Conservation (phyloP, 2,888 invertebrate genomes). For the Stomorhina lunata region DNA sequence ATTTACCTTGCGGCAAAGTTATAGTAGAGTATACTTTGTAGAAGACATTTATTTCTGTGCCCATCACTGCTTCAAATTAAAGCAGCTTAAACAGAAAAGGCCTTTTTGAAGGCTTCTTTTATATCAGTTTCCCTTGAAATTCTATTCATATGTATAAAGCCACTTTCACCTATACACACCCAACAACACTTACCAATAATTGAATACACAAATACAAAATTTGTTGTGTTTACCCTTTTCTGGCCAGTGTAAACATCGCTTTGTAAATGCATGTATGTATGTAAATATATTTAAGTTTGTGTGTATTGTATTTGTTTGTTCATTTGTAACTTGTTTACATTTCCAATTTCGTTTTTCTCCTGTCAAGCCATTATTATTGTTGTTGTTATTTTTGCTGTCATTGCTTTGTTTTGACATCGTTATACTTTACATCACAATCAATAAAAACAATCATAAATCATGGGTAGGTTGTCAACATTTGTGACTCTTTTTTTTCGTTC, state of each 20-base stretch:
- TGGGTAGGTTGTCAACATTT: conserved; percentile 51
- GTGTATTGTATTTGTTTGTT: conserved; percentile 44
- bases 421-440: conserved; percentile 63
- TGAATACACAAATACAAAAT: conserved; percentile 19
- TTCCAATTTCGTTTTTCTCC: no score
- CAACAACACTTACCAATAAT: conserved; percentile 1
- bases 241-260: background rate
- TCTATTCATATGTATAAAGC: no score
- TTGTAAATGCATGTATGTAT: no score
- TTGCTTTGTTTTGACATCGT: conserved; percentile 55
- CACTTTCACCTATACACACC: background rate
- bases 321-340: conserved; percentile 60
- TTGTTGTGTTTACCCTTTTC: background rate
- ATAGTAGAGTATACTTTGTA: no score
- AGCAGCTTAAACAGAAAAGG: no score
- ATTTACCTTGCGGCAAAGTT: no score
- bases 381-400: conserved; percentile 34
- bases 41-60: no score
- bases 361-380: conserved; percentile 28
- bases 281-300: background rate
- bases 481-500: background rate
- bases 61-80: no score
- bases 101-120: no score
- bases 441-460: conserved; percentile 68
- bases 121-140: no score